These are phyloP conservation scores for Saguinus midas DNA, from an alignment of 2,113 vertebrate species.

Conservation along the genomic window DNA sequence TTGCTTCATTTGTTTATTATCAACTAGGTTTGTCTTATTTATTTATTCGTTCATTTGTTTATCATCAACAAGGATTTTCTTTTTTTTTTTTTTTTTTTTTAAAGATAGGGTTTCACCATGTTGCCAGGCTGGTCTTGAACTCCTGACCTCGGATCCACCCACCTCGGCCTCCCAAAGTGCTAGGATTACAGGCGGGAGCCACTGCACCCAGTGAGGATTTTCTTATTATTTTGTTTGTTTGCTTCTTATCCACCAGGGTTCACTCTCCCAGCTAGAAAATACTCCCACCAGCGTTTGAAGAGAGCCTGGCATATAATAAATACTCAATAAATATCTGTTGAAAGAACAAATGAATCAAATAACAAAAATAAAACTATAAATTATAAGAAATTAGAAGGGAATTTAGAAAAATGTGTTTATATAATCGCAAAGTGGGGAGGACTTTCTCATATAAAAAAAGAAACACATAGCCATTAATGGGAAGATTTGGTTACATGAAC, in stretches of 20 bases:
- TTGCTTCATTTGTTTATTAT: not conserved
- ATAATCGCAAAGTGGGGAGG: not conserved
- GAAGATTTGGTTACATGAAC: not conserved
- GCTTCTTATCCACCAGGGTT: not conserved
- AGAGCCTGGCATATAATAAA: not conserved
- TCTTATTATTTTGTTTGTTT: not conserved
- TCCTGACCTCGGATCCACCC: too few relatives aligned
- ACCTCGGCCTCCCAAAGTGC: too few relatives aligned
- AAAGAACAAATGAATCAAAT: not conserved
- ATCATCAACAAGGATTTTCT: not conserved
- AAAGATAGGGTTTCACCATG: too few relatives aligned
- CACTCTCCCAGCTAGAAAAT: not conserved
- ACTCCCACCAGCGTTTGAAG: not conserved
- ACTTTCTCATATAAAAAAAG: not conserved
- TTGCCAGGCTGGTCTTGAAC: too few relatives aligned
- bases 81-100: too few relatives aligned
- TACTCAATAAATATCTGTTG: not conserved
- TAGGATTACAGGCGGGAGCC: too few relatives aligned
- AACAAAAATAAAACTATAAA: not conserved
- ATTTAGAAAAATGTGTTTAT: not conserved
- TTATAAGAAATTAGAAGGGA: not conserved
- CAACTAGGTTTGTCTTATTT: not conserved
- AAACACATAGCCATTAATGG: not conserved
- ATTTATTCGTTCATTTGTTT: not conserved
- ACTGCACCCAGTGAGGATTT: not conserved